Evolutionary conservation across 2,888 invertebrate genomes (phyloP).

Genomic region (Drosophila phalerata): DNA sequence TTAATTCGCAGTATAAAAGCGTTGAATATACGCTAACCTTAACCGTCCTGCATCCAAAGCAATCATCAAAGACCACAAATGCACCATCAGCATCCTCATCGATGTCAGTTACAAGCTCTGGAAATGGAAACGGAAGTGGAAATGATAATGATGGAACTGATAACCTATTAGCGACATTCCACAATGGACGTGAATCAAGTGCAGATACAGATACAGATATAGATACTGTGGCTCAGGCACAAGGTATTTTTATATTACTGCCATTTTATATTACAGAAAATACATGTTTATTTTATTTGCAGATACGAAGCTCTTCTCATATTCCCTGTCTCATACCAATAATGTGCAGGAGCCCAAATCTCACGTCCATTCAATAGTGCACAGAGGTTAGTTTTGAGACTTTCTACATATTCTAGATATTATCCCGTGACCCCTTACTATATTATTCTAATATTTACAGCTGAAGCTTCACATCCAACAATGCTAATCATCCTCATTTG

Average conservation of each 20-base stretch:
- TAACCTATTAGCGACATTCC: conserved; percentile 39
- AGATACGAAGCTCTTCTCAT: conserved; percentile 86
- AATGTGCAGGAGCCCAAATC: conserved; percentile 84
- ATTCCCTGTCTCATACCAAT: conserved; percentile 84
- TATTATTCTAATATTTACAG: conserved; percentile 61
- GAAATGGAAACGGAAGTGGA: conserved; percentile 1
- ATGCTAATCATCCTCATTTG: conserved; percentile 85
- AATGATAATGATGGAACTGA: conserved; percentile 41
- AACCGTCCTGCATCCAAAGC: conserved; percentile 94
- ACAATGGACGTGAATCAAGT: conserved; percentile 23
- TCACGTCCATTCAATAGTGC: conserved; percentile 80
- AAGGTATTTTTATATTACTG: conserved; percentile 35
- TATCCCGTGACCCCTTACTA: no score
- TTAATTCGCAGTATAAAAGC: conserved; percentile 96
- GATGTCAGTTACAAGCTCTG: conserved; percentile 84
- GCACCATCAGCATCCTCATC: conserved; percentile 85
- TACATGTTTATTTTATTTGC: conserved; percentile 25
- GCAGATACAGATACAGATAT: conserved; percentile 14
- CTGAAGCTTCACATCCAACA: conserved; percentile 84
- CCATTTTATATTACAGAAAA: background rate
- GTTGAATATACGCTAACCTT: conserved; percentile 97
- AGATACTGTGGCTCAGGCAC: conserved; percentile 27
- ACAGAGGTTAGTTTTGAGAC: conserved; percentile 69
- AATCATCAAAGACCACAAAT: conserved; percentile 85
- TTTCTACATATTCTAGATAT: background rate